Evolutionary conservation across 2,888 invertebrate species (phyloP).

Genomic region (Macaria liturata): DNA sequence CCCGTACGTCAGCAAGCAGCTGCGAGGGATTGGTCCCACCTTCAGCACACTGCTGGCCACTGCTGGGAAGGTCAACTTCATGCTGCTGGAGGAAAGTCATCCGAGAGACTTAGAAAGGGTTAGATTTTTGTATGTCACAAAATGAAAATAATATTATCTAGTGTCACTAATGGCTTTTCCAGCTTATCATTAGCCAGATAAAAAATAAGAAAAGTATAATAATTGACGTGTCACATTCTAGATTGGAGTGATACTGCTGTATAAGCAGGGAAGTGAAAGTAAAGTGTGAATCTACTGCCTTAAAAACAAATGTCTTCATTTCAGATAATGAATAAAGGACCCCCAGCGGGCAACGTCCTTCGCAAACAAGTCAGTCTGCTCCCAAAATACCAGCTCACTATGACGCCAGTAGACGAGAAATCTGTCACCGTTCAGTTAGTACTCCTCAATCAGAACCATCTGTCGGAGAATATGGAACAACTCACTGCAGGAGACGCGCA

Average conservation of each 20-base stretch:
- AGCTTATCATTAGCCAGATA: too few relatives aligned
- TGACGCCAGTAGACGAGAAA: conserved; percentile 58
- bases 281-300: too few relatives aligned
- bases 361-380: conserved; percentile 84
- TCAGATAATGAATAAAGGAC: conserved; percentile 88
- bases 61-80: conserved; percentile 86
- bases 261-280: too few relatives aligned
- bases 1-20: conserved; percentile 85
- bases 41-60: conserved; percentile 85
- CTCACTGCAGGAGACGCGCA: conserved; percentile 79
- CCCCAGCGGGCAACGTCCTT: conserved; percentile 88
- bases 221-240: too few relatives aligned
- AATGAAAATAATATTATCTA: too few relatives aligned
- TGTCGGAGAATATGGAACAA: conserved; percentile 65
- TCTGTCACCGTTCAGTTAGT: conserved; percentile 59
- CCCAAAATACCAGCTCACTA: conserved; percentile 84
- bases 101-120: conserved; percentile 90
- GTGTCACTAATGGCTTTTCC: too few relatives aligned
- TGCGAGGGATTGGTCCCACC: conserved; percentile 87
- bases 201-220: too few relatives aligned
- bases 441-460: conserved; percentile 68
- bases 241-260: too few relatives aligned
- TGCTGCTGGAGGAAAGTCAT: conserved; percentile 85
- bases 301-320: conserved; percentile 11
- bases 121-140: conserved; percentile 23